Base-by-base conservation (phyloP, 2,797 vertebrate species). In the Silurus lanzhouensis region DNA sequence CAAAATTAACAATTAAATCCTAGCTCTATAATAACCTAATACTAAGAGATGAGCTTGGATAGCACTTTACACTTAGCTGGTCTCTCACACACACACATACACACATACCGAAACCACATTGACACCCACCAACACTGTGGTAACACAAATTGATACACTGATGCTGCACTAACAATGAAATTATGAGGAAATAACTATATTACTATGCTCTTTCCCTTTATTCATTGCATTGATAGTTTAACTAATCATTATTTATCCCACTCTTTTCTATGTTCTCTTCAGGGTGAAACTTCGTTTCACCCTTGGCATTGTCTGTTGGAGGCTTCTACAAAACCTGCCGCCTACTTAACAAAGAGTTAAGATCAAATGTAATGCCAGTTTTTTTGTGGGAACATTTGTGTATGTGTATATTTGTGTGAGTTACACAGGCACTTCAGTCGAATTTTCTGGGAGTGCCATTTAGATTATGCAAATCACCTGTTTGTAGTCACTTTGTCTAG, bases 381-480 rank as follows among this genome's bases (percentile, higher is more conserved):
- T 55, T 55, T 10, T 55, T 74, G 14, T 74, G 71, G 46, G 14
- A 74, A 74, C 25, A 52, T 25, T 74, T 74, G 71, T 55, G 13
- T 17, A 52, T 74, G 14, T 46, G 38, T 38, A 38, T 38, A 38
- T 38, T 38, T 38, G 38, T 38, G 6, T 38, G 67, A 70, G 17
- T 48, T 48, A 48, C 44, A 72, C 44, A 52, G 13, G 48, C 52
- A 74, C 71, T 74, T 55, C 71, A 55, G 71, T 74, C 14, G 46
- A 7, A 25, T 17, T 25, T 74, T 74, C 71, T 74, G 71, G 71
- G 71, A 52, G 71, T 4, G 46, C 6, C 71, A 55, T 25, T 52
- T 20, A 74, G 48, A 52, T 74, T 74, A 74, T 74, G 46, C 48
- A 74, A 74, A 74, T n/a, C 48, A 74, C n/a, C n/a, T 74, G 71